Percentiles rank a stretch among this genome's conserved stretches.
Evolutionary conservation across 2,888 invertebrate species (phyloP).

Genomic region (Drosophila incognita): DNA sequence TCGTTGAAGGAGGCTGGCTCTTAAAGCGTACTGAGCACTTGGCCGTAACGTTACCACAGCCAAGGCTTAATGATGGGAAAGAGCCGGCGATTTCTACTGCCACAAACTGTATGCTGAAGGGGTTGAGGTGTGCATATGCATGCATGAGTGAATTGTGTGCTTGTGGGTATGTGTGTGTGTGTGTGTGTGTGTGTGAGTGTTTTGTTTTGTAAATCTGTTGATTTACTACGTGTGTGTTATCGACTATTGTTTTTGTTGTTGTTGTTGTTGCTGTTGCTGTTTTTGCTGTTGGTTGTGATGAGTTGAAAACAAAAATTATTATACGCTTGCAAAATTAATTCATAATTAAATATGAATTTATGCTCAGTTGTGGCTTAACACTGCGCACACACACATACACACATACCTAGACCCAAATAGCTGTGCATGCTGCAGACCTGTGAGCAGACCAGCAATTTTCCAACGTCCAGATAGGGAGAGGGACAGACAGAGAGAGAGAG

Average conservation of each 20-base stretch:
- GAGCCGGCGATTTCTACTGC: neutral
- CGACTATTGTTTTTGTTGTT: conserved; percentile 21
- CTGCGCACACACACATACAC: conserved; percentile 19
- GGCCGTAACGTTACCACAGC: neutral
- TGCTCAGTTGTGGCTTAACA: conserved; percentile 77
- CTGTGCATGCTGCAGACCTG: neutral
- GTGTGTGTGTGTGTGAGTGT: neutral
- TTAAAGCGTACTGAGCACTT: conserved; percentile 4
- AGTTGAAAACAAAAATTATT: conserved; percentile 73
- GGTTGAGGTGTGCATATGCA: conserved; percentile 1
- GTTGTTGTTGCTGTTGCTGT: conserved; percentile 20
- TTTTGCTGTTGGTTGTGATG: conserved; percentile 54
- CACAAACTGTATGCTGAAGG: neutral
- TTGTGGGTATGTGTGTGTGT: conserved; percentile 4
- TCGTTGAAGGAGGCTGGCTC: neutral
- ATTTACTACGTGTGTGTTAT: conserved; percentile 58
- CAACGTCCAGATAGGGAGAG: neutral
- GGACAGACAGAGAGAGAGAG: neutral
- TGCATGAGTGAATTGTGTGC: neutral
- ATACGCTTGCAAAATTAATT: conserved; percentile 77
- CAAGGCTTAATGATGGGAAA: conserved; percentile 3
- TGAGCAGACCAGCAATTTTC: neutral
- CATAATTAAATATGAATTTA: conserved; percentile 81
- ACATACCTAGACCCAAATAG: neutral
- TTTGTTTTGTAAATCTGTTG: conserved; percentile 68